Base-by-base conservation (phyloP, 2,888 invertebrate species). In the Onthophagus sagittarius region DNA sequence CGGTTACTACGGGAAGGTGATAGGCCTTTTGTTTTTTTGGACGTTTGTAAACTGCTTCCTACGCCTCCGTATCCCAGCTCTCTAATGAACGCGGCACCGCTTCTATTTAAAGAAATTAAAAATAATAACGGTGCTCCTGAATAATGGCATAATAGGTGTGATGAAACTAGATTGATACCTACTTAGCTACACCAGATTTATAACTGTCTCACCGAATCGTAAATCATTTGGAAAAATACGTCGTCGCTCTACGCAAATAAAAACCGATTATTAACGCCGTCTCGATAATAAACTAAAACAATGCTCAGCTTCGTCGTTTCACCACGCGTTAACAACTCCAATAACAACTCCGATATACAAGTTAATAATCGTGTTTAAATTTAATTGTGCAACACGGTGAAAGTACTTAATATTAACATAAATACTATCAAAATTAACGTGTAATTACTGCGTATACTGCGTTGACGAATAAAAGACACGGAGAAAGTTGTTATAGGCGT, bases 1-100 rank as follows among this genome's bases (percentile, higher is more conserved):
- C 63, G 63, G 67, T 23, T 67, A 67, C 31, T 15, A 23, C 67
- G 67, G 67, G 32, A 67, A 67, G 67, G 67, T 53, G 39, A 53
- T 31, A 67, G 31, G 31, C 67, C 32, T 23, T 64, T 23, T 23
- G 67, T 67, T 67, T 67, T n/a, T 65, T 31, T 67, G 31, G 15
- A n/a, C 32, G 67, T 67, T 67, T 67, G 32, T 67, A 67, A 67
- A 67, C 67, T 67, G 32, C 67, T 67, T 67, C 67, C 67, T 67
- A 67, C 67, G 67, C 67, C 13, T 15, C 67, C 7, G 32, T 23
- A 3, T 53, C 2, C 39, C 6, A 11, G 39, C 39, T 53, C 39
- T 5, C 67, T 67, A 67, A 67, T 67, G 67, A 67, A 67, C 67
- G 67, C 67, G 32, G 32, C 67, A 67, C 67, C 39, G 39, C 11